Evolutionary conservation across 2,113 vertebrate genomes (phyloP).

Genomic region (Atrichornis clamosus): DNA sequence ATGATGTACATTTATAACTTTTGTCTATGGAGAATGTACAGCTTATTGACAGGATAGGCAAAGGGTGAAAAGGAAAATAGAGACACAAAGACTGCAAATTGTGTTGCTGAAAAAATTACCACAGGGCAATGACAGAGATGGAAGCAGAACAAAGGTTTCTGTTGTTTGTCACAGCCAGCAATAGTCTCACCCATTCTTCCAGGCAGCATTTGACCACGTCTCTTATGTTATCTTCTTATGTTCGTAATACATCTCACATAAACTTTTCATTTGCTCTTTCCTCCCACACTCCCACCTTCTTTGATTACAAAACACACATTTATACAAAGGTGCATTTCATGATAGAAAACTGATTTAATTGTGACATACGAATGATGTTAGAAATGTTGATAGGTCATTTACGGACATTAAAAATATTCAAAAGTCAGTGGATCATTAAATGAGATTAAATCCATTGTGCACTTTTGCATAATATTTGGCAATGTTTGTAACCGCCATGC

Average conservation of each 20-base stretch:
- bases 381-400: not conserved
- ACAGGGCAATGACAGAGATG: not conserved
- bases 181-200: not conserved
- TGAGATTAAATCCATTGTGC: not conserved
- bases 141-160: not conserved
- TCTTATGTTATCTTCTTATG: not conserved
- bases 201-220: not conserved
- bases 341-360: not conserved
- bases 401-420: not conserved
- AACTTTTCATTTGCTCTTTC: not conserved
- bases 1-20: not conserved
- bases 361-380: rapidly evolving
- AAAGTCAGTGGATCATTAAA: not conserved
- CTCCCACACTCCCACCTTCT: not conserved
- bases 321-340: not conserved
- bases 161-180: not conserved
- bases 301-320: not conserved
- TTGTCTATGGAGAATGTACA: not conserved
- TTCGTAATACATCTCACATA: not conserved
- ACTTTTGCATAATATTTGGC: not conserved
- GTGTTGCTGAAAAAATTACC: not conserved
- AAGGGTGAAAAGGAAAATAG: not conserved
- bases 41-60: not conserved
- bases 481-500: not conserved
- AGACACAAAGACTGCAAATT: not conserved